phyloP scores from a whole-genome alignment of 2,888 invertebrate species.

The Cephus runcator region DNA sequence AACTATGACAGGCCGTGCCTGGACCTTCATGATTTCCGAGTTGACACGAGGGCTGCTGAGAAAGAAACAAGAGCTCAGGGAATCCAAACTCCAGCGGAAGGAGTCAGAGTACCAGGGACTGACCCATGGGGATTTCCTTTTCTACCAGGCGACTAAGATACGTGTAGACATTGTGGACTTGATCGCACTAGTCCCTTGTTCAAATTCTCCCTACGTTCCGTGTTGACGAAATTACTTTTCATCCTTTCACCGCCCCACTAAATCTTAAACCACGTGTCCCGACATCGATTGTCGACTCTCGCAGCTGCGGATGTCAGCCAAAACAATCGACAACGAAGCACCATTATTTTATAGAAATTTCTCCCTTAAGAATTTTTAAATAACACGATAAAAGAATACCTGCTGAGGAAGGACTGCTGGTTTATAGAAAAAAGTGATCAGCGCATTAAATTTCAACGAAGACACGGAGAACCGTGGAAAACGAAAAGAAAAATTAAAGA shows the following conservation, averaged over 20 bases:
- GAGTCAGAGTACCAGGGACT: not conserved
- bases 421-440: not conserved
- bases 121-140: not conserved
- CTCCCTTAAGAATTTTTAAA: not conserved
- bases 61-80: not conserved
- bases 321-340: not conserved
- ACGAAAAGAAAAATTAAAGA: not conserved
- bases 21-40: not conserved
- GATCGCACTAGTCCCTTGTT: not conserved
- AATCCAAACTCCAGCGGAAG: not conserved
- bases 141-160: not conserved
- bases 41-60: not conserved
- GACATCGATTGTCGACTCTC: not conserved
- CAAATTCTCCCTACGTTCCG: not conserved
- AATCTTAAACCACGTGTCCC: not conserved
- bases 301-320: not conserved
- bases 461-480: not conserved
- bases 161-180: not conserved
- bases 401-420: not conserved
- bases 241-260: too few species aligned
- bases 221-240: not conserved
- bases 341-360: not conserved
- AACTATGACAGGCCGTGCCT: not conserved
- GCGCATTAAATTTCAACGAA: not conserved
- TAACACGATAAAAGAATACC: not conserved